These are phyloP conservation scores for Lytechinus pictus DNA, from an alignment of 35 echinoderm and acorn worm genomes.

Conservation along the genomic window DNA sequence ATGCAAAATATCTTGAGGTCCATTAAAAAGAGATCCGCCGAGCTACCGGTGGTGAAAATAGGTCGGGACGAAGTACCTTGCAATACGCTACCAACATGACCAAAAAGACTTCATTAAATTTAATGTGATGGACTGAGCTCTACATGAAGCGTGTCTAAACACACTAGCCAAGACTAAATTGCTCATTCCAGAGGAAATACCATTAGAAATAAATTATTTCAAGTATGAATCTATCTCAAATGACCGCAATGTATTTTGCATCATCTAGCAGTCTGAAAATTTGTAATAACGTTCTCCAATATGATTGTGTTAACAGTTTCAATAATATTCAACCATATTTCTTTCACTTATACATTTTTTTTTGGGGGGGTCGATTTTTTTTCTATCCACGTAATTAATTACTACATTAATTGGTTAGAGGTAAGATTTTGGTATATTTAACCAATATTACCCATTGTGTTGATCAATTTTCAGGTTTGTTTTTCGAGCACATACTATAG, in stretches of 20 bases:
- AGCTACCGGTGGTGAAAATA: neutral
- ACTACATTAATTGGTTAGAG: too few species aligned
- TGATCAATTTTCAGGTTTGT: too few species aligned
- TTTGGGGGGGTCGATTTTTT: too few species aligned
- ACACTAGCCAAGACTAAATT: neutral
- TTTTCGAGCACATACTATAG: too few species aligned
- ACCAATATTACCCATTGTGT: too few species aligned
- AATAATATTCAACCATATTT: too few species aligned
- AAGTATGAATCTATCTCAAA: neutral
- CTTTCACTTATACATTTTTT: too few species aligned
- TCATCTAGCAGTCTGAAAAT: neutral
- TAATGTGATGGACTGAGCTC: constrained; percentile 1
- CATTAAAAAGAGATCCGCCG: constrained; percentile 3
- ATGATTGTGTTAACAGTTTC: too few species aligned
- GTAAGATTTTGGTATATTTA: too few species aligned
- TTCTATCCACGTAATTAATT: too few species aligned
- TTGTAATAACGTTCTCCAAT: too few species aligned
- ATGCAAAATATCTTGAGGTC: neutral
- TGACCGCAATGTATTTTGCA: neutral
- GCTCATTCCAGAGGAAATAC: neutral
- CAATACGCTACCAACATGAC: neutral
- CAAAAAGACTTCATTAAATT: constrained; percentile 1
- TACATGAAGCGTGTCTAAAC: neutral
- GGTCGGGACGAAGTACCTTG: neutral
- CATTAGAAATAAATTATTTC: neutral